A percentile compares a stretch with the other conserved stretches of the same genome.
phyloP scores from a whole-genome alignment of 2,888 invertebrate genomes.

The Vanessa cardui region DNA sequence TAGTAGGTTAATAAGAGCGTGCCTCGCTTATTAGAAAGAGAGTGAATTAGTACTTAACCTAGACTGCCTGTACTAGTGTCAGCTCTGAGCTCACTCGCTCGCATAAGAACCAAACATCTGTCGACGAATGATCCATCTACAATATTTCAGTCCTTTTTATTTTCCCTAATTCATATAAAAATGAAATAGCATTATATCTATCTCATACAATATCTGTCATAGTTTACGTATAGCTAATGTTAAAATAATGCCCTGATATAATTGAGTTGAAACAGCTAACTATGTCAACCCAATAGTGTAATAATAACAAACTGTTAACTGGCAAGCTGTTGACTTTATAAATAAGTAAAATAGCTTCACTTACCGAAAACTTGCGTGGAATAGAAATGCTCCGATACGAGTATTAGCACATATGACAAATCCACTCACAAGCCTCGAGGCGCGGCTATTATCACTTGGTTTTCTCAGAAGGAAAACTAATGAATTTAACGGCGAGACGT shows the following conservation, averaged over 20 bases:
- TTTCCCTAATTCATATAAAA: no score
- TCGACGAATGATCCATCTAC: neutral
- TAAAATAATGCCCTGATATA: neutral
- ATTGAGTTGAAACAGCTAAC: no score
- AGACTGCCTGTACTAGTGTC: no score
- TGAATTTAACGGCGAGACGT: slow-evolving; percentile 58
- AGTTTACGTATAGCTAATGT: neutral
- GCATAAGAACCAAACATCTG: neutral
- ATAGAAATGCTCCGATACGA: slow-evolving; percentile 11
- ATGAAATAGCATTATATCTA: no score
- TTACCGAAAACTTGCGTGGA: slow-evolving; percentile 22
- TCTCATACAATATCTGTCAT: neutral
- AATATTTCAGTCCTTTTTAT: neutral
- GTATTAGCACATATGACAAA: slow-evolving; percentile 46
- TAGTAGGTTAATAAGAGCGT: neutral
- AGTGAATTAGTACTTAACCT: neutral
- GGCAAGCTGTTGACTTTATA: slow-evolving; percentile 14
- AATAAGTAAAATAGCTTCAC: slow-evolving; percentile 18
- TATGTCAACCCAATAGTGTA: slow-evolving; percentile 41
- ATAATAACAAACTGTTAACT: slow-evolving; percentile 54
- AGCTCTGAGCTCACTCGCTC: neutral
- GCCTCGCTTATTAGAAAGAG: neutral
- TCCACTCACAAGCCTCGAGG: slow-evolving; percentile 58
- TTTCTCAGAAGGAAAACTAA: slow-evolving; percentile 73
- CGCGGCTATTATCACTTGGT: slow-evolving; percentile 65